phyloP scores from a whole-genome alignment of 2,113 vertebrate species.

The Pteropus alecto region DNA sequence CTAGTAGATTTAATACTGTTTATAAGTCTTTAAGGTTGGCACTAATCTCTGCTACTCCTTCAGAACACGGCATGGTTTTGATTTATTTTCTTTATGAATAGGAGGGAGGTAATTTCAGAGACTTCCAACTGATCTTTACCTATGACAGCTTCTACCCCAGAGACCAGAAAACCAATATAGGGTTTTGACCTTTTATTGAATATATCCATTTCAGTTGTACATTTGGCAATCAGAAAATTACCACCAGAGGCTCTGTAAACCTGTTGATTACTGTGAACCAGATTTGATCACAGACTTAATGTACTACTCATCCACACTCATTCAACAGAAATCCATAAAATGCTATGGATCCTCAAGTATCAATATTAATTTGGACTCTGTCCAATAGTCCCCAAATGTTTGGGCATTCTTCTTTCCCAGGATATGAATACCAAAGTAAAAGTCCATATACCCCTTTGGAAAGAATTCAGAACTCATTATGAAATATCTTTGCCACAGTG shows the following conservation, averaged over 20 bases:
- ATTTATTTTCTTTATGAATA: neutral
- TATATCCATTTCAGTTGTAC: neutral
- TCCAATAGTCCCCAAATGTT: neutral
- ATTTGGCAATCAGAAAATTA: neutral
- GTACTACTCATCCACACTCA: neutral
- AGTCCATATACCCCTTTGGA: neutral
- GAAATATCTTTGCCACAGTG: neutral
- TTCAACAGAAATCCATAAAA: neutral
- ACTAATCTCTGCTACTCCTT: neutral
- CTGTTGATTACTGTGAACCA: neutral
- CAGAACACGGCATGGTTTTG: neutral
- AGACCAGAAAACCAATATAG: neutral
- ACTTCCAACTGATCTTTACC: neutral
- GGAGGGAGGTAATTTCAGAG: neutral
- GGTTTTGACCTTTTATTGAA: neutral
- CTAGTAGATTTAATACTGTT: neutral
- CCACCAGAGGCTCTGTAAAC: neutral
- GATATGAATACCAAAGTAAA: neutral
- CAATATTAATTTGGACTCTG: neutral
- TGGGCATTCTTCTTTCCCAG: neutral
- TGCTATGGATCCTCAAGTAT: neutral
- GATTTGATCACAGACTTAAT: neutral
- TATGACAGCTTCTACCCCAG: neutral
- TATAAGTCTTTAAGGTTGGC: neutral
- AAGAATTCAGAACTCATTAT: neutral